Conservation (phyloP, 2,113 vertebrate species). For the Electrona antarctica region DNA sequence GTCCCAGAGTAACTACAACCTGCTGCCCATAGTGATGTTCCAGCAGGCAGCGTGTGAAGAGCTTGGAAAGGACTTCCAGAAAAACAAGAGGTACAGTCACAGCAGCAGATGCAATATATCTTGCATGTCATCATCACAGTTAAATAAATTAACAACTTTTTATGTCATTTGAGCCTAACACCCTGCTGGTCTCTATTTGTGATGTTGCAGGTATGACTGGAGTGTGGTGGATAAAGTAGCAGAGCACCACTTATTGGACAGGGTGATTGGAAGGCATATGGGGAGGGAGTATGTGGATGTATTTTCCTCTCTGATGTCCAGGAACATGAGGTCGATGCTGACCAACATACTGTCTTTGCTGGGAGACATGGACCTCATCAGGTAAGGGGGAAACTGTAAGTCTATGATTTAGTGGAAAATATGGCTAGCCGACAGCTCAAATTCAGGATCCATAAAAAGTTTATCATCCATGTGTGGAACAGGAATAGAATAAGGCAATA, state of each 20-base stretch:
- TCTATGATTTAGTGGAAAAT: neutral
- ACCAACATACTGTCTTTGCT: constrained; percentile 83
- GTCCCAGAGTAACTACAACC: constrained; percentile 23
- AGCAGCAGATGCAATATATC: neutral
- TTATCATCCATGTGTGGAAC: neutral
- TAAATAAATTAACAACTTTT: no score
- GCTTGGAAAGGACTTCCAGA: constrained; percentile 80
- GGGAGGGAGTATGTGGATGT: constrained; percentile 86
- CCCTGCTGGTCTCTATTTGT: neutral
- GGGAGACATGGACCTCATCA: constrained; percentile 85
- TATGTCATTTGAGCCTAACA: no score
- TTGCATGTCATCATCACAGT: neutral
- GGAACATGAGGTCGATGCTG: constrained; percentile 83
- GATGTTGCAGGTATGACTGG: constrained; percentile 75
- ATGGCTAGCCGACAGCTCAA: neutral
- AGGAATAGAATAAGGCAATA: no score
- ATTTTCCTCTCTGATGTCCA: constrained; percentile 82
- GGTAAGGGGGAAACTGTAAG: constrained; percentile 70
- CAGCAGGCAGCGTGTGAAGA: constrained; percentile 85
- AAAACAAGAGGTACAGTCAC: constrained; percentile 75
- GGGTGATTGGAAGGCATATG: constrained; percentile 91
- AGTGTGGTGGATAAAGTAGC: constrained; percentile 79
- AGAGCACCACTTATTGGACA: constrained; percentile 76
- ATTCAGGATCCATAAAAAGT: no score
- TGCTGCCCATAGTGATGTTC: constrained; percentile 84